phyloP scores from a whole-genome alignment of 2,113 vertebrate species.

The Crotalus tigris region DNA sequence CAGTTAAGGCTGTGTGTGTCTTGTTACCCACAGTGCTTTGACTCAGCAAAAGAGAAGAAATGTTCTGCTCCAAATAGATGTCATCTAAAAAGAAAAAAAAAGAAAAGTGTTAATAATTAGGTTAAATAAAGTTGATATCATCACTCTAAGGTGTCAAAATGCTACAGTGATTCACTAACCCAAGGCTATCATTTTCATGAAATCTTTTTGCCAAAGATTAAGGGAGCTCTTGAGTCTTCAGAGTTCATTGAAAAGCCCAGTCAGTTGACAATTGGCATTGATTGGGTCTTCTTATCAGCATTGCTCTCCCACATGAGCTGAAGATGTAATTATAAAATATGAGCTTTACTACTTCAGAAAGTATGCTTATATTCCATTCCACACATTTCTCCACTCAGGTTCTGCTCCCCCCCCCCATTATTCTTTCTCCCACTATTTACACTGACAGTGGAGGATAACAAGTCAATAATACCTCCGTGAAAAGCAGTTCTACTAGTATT shows the following conservation, averaged over 20 bases:
- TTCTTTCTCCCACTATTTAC: not conserved
- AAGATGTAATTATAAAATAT: not conserved
- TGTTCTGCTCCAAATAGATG: slow-evolving; percentile 52
- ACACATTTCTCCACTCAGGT: not conserved
- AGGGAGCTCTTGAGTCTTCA: not conserved
- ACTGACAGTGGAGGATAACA: not conserved
- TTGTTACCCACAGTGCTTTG: slow-evolving; percentile 53
- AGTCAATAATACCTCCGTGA: not conserved
- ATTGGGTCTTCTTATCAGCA: not conserved
- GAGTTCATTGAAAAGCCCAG: not conserved
- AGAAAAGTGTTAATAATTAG: slow-evolving; percentile 29
- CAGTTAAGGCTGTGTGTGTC: slow-evolving; percentile 71
- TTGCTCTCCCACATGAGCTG: not conserved
- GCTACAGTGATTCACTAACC: not conserved
- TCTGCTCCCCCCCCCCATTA: not conserved
- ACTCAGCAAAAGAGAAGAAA: slow-evolving; percentile 54
- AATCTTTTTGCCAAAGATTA: not conserved
- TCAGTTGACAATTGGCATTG: not conserved
- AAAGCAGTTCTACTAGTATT: not conserved
- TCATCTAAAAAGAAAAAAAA: slow-evolving; percentile 65
- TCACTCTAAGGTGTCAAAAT: not conserved
- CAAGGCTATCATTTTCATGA: not conserved
- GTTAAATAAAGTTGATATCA: not conserved
- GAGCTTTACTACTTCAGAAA: not conserved
- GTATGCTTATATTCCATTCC: not conserved